Percentiles rank a stretch among this genome's conserved stretches.
Conservation (phyloP, 2,888 invertebrate genomes). For the Crossocerus cetratus region DNA sequence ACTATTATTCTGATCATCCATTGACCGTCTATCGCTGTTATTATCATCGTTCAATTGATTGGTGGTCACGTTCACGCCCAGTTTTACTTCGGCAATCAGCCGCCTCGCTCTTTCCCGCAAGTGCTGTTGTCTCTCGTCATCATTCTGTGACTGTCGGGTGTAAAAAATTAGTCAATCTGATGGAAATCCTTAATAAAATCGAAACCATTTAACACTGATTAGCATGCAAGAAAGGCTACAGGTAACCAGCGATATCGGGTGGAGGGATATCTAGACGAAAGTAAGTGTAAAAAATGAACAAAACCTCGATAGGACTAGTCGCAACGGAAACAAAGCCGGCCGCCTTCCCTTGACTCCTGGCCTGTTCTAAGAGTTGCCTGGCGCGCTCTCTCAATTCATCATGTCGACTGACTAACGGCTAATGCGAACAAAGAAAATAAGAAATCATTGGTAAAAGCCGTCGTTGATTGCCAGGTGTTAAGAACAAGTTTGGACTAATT, state of each 20-base stretch:
- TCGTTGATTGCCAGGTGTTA: constrained; percentile 4
- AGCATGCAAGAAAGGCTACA: neutral
- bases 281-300: constrained; percentile 18
- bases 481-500: constrained; percentile 55
- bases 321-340: constrained; percentile 78
- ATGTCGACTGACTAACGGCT: constrained; percentile 88
- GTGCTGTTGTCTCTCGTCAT: constrained; percentile 92
- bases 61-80: constrained; percentile 78
- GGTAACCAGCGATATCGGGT: constrained; percentile 3
- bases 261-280: constrained; percentile 3
- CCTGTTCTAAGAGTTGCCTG: constrained; percentile 88
- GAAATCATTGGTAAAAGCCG: constrained; percentile 1
- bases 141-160: constrained; percentile 78
- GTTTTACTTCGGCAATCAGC: constrained; percentile 91
- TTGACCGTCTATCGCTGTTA: constrained; percentile 71
- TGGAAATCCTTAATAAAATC: too few relatives aligned
- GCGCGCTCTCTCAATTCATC: constrained; percentile 92
- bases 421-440: constrained; percentile 73
- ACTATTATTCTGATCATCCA: constrained; percentile 75
- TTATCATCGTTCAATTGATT: constrained; percentile 73
- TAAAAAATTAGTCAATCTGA: too few relatives aligned
- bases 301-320: constrained; percentile 79
- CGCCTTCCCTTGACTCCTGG: constrained; percentile 78
- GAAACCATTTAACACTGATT: too few relatives aligned
- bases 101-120: constrained; percentile 92